phyloP scores from a whole-genome alignment of 2,113 vertebrate species.

The Synodontis membranacea region DNA sequence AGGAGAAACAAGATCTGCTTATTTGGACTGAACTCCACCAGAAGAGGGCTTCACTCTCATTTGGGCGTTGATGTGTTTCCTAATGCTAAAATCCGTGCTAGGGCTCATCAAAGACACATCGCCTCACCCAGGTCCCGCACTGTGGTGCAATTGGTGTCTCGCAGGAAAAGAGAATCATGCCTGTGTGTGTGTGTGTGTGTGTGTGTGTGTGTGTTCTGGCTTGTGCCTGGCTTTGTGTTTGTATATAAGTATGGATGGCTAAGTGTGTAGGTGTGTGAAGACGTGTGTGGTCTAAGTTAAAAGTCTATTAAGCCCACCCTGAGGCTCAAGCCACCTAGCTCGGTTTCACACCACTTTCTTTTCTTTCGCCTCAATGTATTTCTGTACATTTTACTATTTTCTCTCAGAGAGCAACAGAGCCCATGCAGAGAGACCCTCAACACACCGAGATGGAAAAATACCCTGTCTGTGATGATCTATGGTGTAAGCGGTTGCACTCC shows the following conservation, averaged over 20 bases:
- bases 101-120: conserved; percentile 68
- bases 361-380: conserved; percentile 51
- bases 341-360: conserved; percentile 60
- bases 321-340: conserved; percentile 48
- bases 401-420: conserved; percentile 35
- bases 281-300: conserved; percentile 68
- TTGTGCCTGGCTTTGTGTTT: conserved; percentile 36
- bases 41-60: conserved; percentile 44
- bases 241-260: conserved; percentile 45
- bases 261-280: conserved; percentile 36
- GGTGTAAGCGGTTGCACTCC: conserved; percentile 51
- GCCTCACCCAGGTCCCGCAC: conserved; percentile 58
- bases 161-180: background rate
- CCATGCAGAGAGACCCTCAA: conserved; percentile 52
- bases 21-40: conserved; percentile 59
- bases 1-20: conserved; percentile 68
- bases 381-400: conserved; percentile 29
- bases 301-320: conserved; percentile 53
- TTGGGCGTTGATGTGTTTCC: conserved; percentile 46
- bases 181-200: conserved; percentile 53
- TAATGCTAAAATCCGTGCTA: conserved; percentile 51
- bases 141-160: conserved; percentile 50
- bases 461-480: conserved; percentile 65
- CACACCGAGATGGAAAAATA: conserved; percentile 51
- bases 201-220: conserved; percentile 57